Conservation (phyloP, 2,797 vertebrate genomes). For the Rhodeus uyekii region DNA sequence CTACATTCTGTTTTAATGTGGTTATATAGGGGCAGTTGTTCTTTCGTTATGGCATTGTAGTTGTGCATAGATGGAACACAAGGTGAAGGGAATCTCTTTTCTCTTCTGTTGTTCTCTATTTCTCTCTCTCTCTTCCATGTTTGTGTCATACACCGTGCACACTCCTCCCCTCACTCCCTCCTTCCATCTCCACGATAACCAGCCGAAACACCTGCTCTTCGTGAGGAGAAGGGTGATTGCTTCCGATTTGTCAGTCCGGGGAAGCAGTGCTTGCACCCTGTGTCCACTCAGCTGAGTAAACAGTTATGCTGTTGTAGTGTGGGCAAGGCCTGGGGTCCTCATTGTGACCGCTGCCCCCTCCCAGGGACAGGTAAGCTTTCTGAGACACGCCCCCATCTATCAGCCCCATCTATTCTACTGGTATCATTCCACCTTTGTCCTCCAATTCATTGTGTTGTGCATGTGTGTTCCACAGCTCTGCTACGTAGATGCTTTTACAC, state of each 20-base stretch:
- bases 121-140: slow-evolving; percentile 60
- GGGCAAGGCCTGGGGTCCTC: slow-evolving; percentile 97
- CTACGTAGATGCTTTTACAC: slow-evolving; percentile 41
- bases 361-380: slow-evolving; percentile 92
- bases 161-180: slow-evolving; percentile 65
- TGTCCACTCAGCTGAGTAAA: slow-evolving; percentile 95
- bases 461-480: slow-evolving; percentile 38
- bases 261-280: slow-evolving; percentile 94
- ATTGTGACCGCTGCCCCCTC: slow-evolving; percentile 93
- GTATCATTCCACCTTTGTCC: slow-evolving; percentile 3
- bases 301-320: slow-evolving; percentile 99
- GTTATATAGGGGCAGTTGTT: slow-evolving; percentile 7
- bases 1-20: slow-evolving; percentile 9
- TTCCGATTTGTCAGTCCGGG: slow-evolving; percentile 93
- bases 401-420: neutral
- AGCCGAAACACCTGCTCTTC: slow-evolving; percentile 86
- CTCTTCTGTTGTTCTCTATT: slow-evolving; percentile 54
- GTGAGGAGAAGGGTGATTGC: slow-evolving; percentile 95
- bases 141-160: slow-evolving; percentile 53
- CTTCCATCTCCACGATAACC: slow-evolving; percentile 60
- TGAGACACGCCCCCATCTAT: slow-evolving; percentile 33
- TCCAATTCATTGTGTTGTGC: slow-evolving; percentile 22
- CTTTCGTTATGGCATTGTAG: slow-evolving; percentile 20
- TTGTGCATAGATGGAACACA: slow-evolving; percentile 32
- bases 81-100: slow-evolving; percentile 72